phyloP scores from a whole-genome alignment of 1,140 invertebrate genomes.

The Ceratosolen solmsi region DNA sequence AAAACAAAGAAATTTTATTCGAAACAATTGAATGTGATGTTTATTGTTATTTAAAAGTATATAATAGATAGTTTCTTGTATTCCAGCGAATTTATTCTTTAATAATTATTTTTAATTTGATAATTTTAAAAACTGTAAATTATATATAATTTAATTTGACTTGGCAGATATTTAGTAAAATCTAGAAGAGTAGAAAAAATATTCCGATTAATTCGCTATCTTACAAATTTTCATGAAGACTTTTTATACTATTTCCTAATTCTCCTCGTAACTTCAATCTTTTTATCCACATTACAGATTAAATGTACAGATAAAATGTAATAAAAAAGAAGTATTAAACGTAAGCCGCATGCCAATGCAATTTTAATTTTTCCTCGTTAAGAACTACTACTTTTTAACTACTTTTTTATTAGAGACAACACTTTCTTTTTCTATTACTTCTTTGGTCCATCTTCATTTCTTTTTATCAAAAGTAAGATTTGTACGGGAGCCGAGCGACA shows the following conservation, averaged over 20 bases:
- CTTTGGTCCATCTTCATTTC: neutral
- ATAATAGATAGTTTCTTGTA: no score
- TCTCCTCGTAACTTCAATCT: neutral
- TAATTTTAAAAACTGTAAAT: neutral
- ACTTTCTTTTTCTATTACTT: slow-evolving; percentile 5
- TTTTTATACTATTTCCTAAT: neutral
- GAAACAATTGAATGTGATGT: no score
- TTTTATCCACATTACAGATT: slow-evolving; percentile 19
- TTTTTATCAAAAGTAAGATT: slow-evolving; percentile 14
- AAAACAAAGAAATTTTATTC: no score
- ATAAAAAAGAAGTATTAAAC: neutral
- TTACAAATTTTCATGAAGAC: neutral
- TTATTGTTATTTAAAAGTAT: no score
- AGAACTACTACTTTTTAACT: no score
- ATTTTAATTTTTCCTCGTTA: slow-evolving; percentile 18
- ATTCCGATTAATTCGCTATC: neutral
- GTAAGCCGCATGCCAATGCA: slow-evolving; percentile 12
- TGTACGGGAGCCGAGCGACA: slow-evolving; percentile 16
- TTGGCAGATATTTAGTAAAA: neutral
- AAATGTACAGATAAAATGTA: no score
- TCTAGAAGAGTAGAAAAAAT: neutral
- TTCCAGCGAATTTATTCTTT: no score
- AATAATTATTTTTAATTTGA: no score
- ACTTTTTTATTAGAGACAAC: slow-evolving; percentile 7
- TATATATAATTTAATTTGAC: neutral